phyloP scores from a whole-genome alignment of 2,113 vertebrate genomes.

The Oncorhynchus clarkii region DNA sequence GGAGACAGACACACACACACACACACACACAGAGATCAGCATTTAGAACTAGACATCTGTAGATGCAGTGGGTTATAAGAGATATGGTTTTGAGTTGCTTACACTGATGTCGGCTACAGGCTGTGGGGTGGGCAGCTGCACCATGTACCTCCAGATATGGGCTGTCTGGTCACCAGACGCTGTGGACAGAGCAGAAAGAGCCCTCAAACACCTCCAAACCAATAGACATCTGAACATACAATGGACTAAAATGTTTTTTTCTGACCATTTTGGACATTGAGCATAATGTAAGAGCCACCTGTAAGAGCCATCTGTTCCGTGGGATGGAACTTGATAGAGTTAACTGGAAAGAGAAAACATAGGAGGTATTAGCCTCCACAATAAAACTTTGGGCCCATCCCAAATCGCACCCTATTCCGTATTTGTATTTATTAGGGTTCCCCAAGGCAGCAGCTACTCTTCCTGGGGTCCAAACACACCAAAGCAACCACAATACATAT shows the following conservation, averaged over 20 bases:
- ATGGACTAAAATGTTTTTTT: no score
- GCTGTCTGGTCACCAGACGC: constrained; percentile 98
- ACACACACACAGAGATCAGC: neutral
- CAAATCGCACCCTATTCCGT: no score
- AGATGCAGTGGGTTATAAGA: neutral
- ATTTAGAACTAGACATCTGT: neutral
- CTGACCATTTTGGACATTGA: neutral
- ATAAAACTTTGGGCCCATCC: no score
- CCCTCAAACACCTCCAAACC: neutral
- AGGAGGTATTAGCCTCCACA: no score
- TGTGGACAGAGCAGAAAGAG: constrained; percentile 50
- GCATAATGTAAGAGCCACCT: constrained; percentile 65
- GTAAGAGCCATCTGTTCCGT: constrained; percentile 96
- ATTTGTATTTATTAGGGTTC: no score
- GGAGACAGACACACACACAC: no score
- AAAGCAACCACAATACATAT: no score
- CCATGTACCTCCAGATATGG: constrained; percentile 96
- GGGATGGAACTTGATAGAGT: constrained; percentile 99
- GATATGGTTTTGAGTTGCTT: constrained; percentile 60
- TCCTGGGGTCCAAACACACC: no score
- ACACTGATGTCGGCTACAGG: constrained; percentile 90
- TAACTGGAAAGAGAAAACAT: constrained; percentile 75
- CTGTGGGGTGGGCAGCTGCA: constrained; percentile 90
- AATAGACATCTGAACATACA: neutral
- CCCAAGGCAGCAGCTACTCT: no score